Evolutionary conservation across 2,888 invertebrate species (phyloP).

Genomic region (Prosopocoilus inquinatus): DNA sequence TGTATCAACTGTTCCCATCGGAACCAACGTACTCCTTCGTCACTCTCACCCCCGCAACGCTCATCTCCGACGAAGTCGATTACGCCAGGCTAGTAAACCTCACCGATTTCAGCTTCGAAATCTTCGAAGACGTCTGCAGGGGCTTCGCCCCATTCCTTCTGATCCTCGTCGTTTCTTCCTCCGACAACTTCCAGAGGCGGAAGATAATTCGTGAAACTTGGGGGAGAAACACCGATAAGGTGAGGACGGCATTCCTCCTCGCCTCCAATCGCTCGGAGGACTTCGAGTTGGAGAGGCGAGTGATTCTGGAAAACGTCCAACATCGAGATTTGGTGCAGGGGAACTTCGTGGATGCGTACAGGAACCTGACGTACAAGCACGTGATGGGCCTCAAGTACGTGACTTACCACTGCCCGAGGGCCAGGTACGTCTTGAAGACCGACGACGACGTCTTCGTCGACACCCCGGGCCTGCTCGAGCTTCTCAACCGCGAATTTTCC

Average conservation of each 20-base stretch:
- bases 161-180: conserved; percentile 69
- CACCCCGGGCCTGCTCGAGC: conserved; percentile 60
- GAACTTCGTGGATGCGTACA: conserved; percentile 72
- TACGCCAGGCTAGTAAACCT: not conserved
- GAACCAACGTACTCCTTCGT: too few species aligned
- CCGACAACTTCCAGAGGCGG: conserved; percentile 63
- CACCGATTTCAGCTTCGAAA: conserved; percentile 58
- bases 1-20: too few species aligned
- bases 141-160: conserved; percentile 55
- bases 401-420: conserved; percentile 65
- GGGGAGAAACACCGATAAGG: conserved; percentile 59
- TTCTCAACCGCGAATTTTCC: conserved; percentile 58
- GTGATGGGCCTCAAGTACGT: conserved; percentile 80
- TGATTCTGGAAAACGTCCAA: conserved; percentile 56
- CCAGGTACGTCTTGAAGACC: conserved; percentile 66
- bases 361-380: conserved; percentile 83
- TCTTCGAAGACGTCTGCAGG: conserved; percentile 51
- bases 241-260: conserved; percentile 66
- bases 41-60: too few species aligned
- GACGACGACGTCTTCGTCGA: conserved; percentile 80
- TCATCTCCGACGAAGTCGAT: not conserved
- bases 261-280: conserved; percentile 53
- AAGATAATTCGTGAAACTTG: conserved; percentile 70
- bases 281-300: conserved; percentile 38
- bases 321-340: conserved; percentile 75